These are phyloP conservation scores for Pammene fasciana DNA, from an alignment of 2,888 invertebrate species.

Conservation along the genomic window DNA sequence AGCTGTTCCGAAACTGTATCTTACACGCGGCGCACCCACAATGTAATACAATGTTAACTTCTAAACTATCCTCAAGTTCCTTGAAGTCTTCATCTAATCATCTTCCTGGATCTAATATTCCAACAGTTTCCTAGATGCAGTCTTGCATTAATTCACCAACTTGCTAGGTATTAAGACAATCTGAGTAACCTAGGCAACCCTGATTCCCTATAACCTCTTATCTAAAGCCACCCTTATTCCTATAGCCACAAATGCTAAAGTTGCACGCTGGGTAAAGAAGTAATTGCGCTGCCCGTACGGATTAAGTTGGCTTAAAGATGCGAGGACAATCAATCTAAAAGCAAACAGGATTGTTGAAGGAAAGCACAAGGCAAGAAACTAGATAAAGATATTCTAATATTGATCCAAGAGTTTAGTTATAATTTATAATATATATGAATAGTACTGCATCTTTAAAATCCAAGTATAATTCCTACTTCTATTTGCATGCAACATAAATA, in stretches of 20 bases:
- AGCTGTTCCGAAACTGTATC: too few species aligned
- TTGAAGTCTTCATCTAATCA: background rate
- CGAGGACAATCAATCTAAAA: constrained; percentile 1
- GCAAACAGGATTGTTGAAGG: background rate
- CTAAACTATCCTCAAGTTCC: background rate
- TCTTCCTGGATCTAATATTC: background rate
- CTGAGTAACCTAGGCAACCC: constrained; percentile 14
- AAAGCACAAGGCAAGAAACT: background rate
- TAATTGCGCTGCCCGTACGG: background rate
- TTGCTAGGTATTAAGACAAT: constrained; percentile 30
- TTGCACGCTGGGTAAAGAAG: background rate
- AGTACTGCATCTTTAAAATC: too few species aligned
- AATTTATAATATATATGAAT: too few species aligned
- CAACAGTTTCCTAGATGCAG: constrained; percentile 17
- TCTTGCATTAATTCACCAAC: constrained; percentile 38
- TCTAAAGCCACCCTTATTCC: background rate
- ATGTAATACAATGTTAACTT: background rate
- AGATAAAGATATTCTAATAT: too few species aligned
- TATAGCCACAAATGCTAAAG: background rate
- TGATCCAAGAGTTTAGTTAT: too few species aligned
- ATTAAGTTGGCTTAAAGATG: too few species aligned
- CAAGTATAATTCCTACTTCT: too few species aligned
- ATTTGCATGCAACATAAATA: too few species aligned
- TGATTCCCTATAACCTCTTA: constrained; percentile 1
- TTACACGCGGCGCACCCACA: too few species aligned